These are phyloP conservation scores for Phenganax subtilis DNA, from an alignment of 92 coral and sea anemone genomes.

Conservation along the genomic window DNA sequence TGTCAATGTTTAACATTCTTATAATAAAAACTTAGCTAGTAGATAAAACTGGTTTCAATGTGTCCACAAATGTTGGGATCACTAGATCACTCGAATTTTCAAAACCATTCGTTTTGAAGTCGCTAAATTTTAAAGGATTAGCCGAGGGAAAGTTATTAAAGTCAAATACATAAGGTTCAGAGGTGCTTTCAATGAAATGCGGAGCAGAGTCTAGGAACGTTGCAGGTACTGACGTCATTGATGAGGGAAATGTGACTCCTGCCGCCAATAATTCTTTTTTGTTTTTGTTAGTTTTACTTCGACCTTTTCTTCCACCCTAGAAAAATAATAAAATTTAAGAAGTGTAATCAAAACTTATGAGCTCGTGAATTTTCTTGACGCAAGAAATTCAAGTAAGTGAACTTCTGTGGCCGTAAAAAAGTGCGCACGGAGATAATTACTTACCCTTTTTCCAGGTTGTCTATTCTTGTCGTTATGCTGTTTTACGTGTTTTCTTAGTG, in stretches of 20 bases:
- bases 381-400: no score
- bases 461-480: conserved; percentile 35
- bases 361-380: not conserved
- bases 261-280: conserved; percentile 86
- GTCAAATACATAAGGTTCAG: conserved; percentile 57
- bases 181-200: conserved; percentile 80
- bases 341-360: conserved; percentile 5
- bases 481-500: conserved; percentile 44
- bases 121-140: conserved; percentile 41
- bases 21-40: conserved; percentile 27
- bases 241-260: conserved; percentile 80
- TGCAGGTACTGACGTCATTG: conserved; percentile 62
- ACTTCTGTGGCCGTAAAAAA: no score
- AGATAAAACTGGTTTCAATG: conserved; percentile 77
- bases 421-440: not conserved
- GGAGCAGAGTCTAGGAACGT: conserved; percentile 66
- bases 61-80: conserved; percentile 96
- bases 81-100: conserved; percentile 43
- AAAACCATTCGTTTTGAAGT: conserved; percentile 62
- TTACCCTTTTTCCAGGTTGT: conserved; percentile 37
- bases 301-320: conserved; percentile 46
- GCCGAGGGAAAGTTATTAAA: conserved; percentile 19
- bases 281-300: conserved; percentile 28
- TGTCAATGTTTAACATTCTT: conserved; percentile 10
- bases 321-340: not conserved